Base-by-base conservation (phyloP, 2,888 invertebrate genomes). In the Eupeodes luniger region DNA sequence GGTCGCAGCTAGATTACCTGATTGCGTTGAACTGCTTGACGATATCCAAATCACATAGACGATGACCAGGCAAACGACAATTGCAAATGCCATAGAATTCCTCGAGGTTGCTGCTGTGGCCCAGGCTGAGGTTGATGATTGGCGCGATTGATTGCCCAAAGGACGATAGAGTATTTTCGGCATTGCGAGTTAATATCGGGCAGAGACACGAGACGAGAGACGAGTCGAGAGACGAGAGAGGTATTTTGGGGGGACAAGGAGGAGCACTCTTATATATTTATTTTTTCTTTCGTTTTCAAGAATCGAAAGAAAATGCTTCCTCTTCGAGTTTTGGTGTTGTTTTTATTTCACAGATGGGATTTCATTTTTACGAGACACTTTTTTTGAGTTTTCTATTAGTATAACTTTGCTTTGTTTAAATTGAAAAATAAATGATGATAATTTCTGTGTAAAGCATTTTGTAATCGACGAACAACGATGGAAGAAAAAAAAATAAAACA, bases 11-110 rank as follows among this genome's bases (percentile, higher is more conserved):
- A 85, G 75, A 88, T 88, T 88, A 88, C 88, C 88, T 88, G 88
- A 85, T 88, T 88, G 64, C 44, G 85, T n/a, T 51, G 80, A 83
- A 78, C 90, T 90, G 88, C 90, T 90, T 61, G 90, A 88, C 49
- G 91, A 90, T 84, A 90, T 90, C 92, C 92, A 92, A 36, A 92
- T 90, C 40, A 91, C 88, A 77, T 91, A 92, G 10, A 91, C 81
- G 47, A 91, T 70, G 49, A 91, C 83, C 55, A 91, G 57, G 16
- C 90, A 89, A 12, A 90, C 59, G 34, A 92, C 75, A n/a, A 91
- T 83, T 11, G 88, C 89, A 34, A 90, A 89, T 5, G 90, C 90
- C 69, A 91, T 77, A 5, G 90, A 78, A 16, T 91, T 91, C 10
- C 91, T 90, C 0, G 90, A 88, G 51, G 88, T 80, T 62, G 90